phyloP scores from a whole-genome alignment of 2,888 invertebrate genomes.

The Ormyrus nitidulus region DNA sequence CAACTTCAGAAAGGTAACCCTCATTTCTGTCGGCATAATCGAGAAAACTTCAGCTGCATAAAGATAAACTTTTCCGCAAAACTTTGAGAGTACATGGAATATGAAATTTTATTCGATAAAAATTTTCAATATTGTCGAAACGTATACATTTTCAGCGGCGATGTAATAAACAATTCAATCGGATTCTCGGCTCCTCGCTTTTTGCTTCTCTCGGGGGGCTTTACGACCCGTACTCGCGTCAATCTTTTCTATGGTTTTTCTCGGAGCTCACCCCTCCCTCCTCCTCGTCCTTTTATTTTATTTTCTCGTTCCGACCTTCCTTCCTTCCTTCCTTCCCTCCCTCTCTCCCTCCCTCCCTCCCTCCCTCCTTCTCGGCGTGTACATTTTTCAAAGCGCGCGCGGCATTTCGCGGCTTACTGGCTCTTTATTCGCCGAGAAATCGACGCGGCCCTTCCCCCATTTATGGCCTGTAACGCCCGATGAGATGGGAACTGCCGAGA shows the following conservation, averaged over 20 bases:
- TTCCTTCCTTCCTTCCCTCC: too few species aligned
- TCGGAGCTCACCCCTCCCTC: neutral
- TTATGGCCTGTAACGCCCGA: constrained; percentile 30
- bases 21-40: too few species aligned
- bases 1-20: too few species aligned
- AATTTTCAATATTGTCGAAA: neutral
- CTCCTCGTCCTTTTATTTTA: constrained; percentile 13
- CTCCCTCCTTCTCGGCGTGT: neutral
- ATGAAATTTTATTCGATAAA: neutral
- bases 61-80: too few species aligned
- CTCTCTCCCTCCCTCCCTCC: too few species aligned
- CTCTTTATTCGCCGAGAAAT: constrained; percentile 36
- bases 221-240: constrained; percentile 10
- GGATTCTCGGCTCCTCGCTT: neutral
- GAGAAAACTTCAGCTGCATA: too few species aligned
- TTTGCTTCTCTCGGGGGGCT: neutral
- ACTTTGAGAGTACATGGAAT: too few species aligned
- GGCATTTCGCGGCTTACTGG: constrained; percentile 23
- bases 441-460: constrained; percentile 1
- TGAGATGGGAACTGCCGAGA: constrained; percentile 10
- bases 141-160: constrained; percentile 4
- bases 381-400: constrained; percentile 27
- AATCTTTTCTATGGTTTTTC: constrained; percentile 17
- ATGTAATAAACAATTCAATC: constrained; percentile 45
- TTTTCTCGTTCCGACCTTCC: constrained; percentile 20